Percentiles rank a stretch among this genome's conserved stretches.
phyloP scores from a whole-genome alignment of 2,888 invertebrate species.

The Gandaritis pyraliata region DNA sequence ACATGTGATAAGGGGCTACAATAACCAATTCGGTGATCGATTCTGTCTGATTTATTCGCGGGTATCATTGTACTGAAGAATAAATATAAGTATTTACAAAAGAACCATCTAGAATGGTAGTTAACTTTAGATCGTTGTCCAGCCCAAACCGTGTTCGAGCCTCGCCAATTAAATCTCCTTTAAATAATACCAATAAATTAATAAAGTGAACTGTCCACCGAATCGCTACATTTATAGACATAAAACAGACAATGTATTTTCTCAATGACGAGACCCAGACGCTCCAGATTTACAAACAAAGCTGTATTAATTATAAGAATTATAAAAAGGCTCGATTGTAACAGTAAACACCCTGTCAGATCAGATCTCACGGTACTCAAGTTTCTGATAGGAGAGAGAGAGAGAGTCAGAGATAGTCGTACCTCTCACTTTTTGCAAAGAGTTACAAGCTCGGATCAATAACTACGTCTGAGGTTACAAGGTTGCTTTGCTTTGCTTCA shows the following conservation, averaged over 20 bases:
- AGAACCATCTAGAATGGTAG: slow-evolving; percentile 18
- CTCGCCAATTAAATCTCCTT: slow-evolving; percentile 30
- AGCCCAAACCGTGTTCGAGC: slow-evolving; percentile 32
- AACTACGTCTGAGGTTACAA: too few species aligned
- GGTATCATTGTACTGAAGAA: slow-evolving; percentile 2
- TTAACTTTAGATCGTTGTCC: slow-evolving; percentile 23
- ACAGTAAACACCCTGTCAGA: too few species aligned
- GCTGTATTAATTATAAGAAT: background rate
- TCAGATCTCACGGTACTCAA: too few species aligned
- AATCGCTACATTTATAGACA: background rate
- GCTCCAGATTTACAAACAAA: background rate
- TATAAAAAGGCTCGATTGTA: too few species aligned
- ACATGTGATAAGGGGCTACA: too few species aligned
- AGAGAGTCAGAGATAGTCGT: too few species aligned
- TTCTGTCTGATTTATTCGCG: slow-evolving; percentile 2
- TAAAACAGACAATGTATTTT: background rate
- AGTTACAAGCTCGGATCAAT: too few species aligned
- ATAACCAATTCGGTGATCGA: background rate
- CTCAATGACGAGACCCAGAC: background rate
- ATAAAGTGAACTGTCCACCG: slow-evolving; percentile 10
- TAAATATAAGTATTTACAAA: slow-evolving; percentile 17
- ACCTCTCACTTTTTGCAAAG: too few species aligned
- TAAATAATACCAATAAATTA: slow-evolving; percentile 22
- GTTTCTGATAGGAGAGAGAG: too few species aligned
- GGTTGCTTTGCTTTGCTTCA: too few species aligned